Evolutionary conservation across 2,113 vertebrate genomes (phyloP).

Genomic region (Podarcis cretensis): DNA sequence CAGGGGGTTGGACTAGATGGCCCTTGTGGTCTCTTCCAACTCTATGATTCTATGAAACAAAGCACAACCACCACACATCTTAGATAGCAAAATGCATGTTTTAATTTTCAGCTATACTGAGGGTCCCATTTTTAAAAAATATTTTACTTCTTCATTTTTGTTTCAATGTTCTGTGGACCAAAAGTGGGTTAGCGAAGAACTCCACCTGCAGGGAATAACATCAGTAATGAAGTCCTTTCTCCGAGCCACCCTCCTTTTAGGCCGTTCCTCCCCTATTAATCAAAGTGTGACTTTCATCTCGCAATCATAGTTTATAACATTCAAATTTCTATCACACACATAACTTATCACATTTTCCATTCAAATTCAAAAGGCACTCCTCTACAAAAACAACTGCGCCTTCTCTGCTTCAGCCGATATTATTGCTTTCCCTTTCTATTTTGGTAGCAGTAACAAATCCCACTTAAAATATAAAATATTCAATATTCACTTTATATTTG

Average conservation of each 20-base stretch:
- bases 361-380: background rate
- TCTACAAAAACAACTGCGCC: conserved; percentile 2
- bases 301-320: background rate
- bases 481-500: background rate
- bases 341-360: background rate
- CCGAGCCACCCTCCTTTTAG: background rate
- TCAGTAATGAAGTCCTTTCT: background rate
- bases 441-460: background rate
- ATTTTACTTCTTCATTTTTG: conserved; percentile 11
- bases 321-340: background rate
- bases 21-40: too few relatives aligned
- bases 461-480: background rate
- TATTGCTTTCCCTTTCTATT: too few relatives aligned
- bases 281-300: background rate
- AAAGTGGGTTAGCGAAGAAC: conserved; percentile 15
- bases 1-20: too few relatives aligned
- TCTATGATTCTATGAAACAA: too few relatives aligned
- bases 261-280: background rate
- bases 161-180: conserved; percentile 1
- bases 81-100: background rate
- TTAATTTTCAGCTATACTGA: background rate
- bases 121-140: conserved; percentile 13
- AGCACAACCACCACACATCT: background rate
- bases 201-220: background rate
- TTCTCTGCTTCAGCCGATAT: background rate